Percentiles rank a stretch among this genome's conserved stretches.
phyloP scores from a whole-genome alignment of 2,888 invertebrate genomes.

The Drosophila anomelani region DNA sequence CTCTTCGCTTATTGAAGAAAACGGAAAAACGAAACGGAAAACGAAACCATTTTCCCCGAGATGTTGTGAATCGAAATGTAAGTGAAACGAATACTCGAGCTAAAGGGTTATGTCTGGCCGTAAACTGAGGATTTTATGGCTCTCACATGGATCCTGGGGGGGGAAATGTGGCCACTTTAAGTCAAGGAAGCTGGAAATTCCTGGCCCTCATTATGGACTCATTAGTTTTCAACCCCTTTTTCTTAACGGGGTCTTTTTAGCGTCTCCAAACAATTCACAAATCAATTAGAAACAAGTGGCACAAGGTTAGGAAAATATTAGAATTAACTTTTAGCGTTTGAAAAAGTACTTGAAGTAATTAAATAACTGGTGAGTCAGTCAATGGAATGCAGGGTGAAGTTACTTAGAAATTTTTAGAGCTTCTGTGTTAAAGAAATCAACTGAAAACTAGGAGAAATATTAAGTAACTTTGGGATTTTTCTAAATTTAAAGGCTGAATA shows the following conservation, averaged over 20 bases:
- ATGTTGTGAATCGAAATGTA: constrained; percentile 46
- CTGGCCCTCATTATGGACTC: constrained; percentile 35
- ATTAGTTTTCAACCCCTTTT: constrained; percentile 22
- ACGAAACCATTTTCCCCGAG: constrained; percentile 26
- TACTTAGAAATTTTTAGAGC: too few species aligned
- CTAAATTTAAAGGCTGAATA: neutral
- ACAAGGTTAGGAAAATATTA: constrained; percentile 41
- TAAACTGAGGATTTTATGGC: constrained; percentile 71
- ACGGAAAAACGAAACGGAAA: constrained; percentile 19
- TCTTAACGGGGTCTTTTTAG: neutral
- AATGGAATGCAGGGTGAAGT: neutral
- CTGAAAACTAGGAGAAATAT: neutral
- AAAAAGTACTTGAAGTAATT: constrained; percentile 7
- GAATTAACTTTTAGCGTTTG: constrained; percentile 20
- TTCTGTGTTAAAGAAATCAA: neutral
- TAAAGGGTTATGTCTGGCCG: constrained; percentile 56
- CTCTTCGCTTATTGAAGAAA: constrained; percentile 68
- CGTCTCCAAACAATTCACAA: constrained; percentile 14
- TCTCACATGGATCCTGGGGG: constrained; percentile 7
- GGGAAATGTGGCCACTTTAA: constrained; percentile 11
- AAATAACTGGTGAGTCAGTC: neutral
- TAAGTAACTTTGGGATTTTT: too few species aligned
- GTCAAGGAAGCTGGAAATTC: neutral
- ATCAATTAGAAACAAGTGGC: constrained; percentile 40
- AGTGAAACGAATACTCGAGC: neutral